phyloP scores from a whole-genome alignment of 2,797 vertebrate genomes.

The Australoheros facetus region DNA sequence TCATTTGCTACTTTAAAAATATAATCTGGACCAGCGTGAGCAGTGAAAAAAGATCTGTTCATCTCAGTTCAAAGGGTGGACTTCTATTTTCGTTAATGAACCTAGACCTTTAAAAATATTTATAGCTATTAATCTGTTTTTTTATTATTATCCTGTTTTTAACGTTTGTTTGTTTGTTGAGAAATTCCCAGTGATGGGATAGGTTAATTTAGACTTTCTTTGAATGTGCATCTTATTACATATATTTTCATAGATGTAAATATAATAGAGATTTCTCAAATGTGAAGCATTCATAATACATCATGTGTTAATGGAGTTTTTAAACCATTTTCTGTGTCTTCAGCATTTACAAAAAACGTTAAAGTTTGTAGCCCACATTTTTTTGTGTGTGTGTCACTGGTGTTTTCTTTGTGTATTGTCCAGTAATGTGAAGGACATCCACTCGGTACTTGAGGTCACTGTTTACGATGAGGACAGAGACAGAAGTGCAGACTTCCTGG shows the following conservation, averaged over 20 bases:
- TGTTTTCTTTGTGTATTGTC: slow-evolving; percentile 63
- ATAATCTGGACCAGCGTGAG: background rate
- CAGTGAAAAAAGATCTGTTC: background rate
- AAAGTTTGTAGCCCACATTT: slow-evolving; percentile 5
- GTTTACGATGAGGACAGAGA: slow-evolving; percentile 97
- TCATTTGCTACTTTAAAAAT: background rate
- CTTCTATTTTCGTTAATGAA: background rate
- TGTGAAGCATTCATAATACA: slow-evolving; percentile 1
- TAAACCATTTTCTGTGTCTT: slow-evolving; percentile 17
- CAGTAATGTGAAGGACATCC: slow-evolving; percentile 98
- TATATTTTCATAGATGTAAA: background rate
- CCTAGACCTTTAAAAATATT: background rate
- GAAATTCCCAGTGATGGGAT: slow-evolving; percentile 63
- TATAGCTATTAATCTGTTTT: background rate
- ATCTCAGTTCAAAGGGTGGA: background rate
- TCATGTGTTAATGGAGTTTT: background rate
- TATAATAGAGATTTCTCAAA: slow-evolving; percentile 39
- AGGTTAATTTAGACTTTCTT: slow-evolving; percentile 65
- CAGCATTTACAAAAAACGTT: slow-evolving; percentile 7
- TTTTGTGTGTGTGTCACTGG: background rate
- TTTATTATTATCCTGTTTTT: background rate
- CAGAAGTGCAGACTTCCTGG: slow-evolving; percentile 95
- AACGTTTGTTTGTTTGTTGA: background rate
- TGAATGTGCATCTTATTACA: slow-evolving; percentile 40
- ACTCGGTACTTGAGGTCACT: slow-evolving; percentile 95